These are phyloP conservation scores for Terrapene triunguis DNA, from an alignment of 2,113 vertebrate species.

Conservation along the genomic window DNA sequence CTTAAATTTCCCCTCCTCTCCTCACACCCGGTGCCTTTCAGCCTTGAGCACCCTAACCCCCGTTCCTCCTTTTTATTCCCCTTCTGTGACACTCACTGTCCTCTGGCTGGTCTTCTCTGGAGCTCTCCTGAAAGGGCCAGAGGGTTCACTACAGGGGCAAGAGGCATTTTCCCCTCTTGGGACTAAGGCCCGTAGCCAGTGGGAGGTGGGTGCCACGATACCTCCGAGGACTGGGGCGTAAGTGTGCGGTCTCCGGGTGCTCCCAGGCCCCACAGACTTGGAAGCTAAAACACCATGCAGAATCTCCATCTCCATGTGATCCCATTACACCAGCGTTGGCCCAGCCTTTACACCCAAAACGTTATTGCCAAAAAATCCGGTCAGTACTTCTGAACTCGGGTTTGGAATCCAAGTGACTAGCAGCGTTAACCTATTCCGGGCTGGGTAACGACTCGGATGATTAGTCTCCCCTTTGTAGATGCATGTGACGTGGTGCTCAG, in stretches of 20 bases:
- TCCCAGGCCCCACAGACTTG: too few relatives aligned
- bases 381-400: neutral
- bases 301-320: neutral
- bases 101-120: neutral
- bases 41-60: neutral
- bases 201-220: rapidly evolving
- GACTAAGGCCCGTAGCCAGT: neutral
- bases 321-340: neutral
- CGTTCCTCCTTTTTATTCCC: neutral
- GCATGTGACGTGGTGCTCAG: neutral
- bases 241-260: neutral
- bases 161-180: neutral
- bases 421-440: neutral
- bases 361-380: neutral
- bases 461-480: neutral
- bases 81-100: neutral
- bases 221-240: neutral
- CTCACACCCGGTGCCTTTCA: neutral
- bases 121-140: neutral
- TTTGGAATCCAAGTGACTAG: neutral
- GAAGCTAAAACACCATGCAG: neutral
- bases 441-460: neutral
- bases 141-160: neutral
- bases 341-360: neutral
- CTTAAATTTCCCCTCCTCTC: neutral